Base-by-base conservation (phyloP, 2,113 vertebrate species). In the Gila orcuttii region DNA sequence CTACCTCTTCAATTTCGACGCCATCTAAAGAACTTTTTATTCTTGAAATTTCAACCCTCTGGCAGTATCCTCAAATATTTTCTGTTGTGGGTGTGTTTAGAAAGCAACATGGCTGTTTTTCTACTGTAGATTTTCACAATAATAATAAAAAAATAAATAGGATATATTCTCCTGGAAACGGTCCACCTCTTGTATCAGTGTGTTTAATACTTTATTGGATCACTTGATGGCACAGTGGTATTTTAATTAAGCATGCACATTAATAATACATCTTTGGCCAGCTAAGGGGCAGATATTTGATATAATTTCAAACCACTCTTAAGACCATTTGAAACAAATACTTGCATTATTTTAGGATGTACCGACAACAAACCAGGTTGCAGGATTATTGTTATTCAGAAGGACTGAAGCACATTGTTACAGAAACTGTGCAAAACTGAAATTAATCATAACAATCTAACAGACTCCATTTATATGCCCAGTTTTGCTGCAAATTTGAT, bases 41-140 rank as follows among this genome's bases (percentile, higher is more conserved):
- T 76, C 13, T 76, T 77, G n/a, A 50, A 47, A 75, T 75, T 76
- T 33, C 28, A 21, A 71, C 68, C 68, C 17, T 77, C 75, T 77
- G 47, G 8, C 25, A 57, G 57, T 36, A 33, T 77, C 13, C 50
- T 55, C 28, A 77, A 15, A 52, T 1, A 52, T 52, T 23, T n/a
- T 28, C 4, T n/a, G 39, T 75, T 50, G 73, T 28, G 71, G 10
- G 4, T 75, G 47, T 52, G 47, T 25, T 31, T 76, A 45, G 12
- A 21, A 8, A 25, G 12, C 45, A 52, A 0, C 3, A 19, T 76
- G 45, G 6, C 17, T 6, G 33, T 19, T 66, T 36, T 4, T 76
- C 4, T 76, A 10, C 47, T 76, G 11, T 45, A 15, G 36, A 76
- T 52, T 25, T 52, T 21, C n/a, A 52, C 6, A 52, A 52, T 76